Evolutionary conservation across 2,797 vertebrate species (phyloP).

Genomic region (Parauchenoglanis ngamensis): DNA sequence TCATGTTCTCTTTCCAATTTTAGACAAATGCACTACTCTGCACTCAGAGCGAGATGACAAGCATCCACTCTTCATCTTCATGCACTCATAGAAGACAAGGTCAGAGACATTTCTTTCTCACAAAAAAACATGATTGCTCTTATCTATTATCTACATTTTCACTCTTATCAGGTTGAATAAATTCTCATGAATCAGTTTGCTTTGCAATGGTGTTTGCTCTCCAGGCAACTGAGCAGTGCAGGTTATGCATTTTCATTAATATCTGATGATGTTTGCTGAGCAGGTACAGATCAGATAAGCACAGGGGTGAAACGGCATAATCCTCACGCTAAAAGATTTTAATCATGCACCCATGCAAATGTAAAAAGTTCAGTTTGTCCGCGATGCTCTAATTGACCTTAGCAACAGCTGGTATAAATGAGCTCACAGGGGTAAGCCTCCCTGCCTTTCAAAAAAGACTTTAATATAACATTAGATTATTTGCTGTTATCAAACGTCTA

Average conservation of each 20-base stretch:
- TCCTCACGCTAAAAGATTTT: constrained; percentile 36
- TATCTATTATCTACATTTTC: not conserved
- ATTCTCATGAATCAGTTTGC: constrained; percentile 35
- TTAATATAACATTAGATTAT: not conserved
- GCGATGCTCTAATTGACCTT: constrained; percentile 18
- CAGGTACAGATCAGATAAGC: constrained; percentile 30
- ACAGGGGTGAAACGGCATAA: constrained; percentile 23
- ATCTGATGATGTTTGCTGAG: constrained; percentile 46
- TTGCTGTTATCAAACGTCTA: not conserved
- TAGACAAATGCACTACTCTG: not conserved
- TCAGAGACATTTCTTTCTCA: constrained; percentile 10
- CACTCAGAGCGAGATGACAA: not conserved
- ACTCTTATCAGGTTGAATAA: constrained; percentile 13
- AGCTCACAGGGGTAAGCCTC: not conserved
- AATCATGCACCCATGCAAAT: constrained; percentile 21
- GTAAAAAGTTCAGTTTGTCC: constrained; percentile 7
- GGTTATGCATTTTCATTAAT: constrained; percentile 49
- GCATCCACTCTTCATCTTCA: not conserved
- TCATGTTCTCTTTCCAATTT: constrained; percentile 32
- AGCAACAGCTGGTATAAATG: not conserved
- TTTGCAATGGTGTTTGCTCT: constrained; percentile 33
- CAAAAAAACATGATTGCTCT: not conserved
- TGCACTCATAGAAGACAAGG: constrained; percentile 4
- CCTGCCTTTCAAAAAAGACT: not conserved
- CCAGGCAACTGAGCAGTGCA: constrained; percentile 32